Percentiles rank a stretch among this genome's conserved stretches.
These are phyloP conservation scores for Elephantulus edwardii DNA, from an alignment of 2,113 vertebrate species.

Conservation along the genomic window DNA sequence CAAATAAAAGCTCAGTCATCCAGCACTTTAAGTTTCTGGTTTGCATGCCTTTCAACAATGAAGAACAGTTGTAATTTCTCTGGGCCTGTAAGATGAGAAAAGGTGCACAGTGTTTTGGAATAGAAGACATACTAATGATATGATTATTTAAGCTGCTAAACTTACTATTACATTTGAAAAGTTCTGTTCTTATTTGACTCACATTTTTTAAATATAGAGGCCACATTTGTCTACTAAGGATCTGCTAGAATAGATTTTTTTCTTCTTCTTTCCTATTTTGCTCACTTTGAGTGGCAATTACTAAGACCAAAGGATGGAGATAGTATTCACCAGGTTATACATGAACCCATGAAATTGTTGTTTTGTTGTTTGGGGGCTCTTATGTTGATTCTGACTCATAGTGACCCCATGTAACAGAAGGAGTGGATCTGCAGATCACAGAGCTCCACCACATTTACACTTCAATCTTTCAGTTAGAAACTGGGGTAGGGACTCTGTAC, in stretches of 20 bases:
- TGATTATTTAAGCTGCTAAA: not conserved
- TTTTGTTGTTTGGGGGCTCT: no score
- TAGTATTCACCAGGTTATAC: no score
- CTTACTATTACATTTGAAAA: not conserved
- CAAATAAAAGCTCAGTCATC: not conserved
- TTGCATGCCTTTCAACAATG: not conserved
- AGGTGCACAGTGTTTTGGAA: not conserved
- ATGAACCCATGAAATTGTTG: no score
- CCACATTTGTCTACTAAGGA: not conserved
- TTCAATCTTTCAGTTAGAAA: no score
- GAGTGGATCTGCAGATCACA: no score
- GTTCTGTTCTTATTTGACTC: not conserved
- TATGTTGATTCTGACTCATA: no score
- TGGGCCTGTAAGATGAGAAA: not conserved
- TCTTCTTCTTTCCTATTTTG: not conserved
- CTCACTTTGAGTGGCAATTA: not conserved
- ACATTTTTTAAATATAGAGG: not conserved
- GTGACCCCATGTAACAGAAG: no score
- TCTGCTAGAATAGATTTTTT: not conserved
- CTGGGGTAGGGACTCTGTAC: no score
- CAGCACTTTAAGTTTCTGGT: not conserved
- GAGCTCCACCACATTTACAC: no score
- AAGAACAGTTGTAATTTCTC: not conserved
- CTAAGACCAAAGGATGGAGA: not conserved
- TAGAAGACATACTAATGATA: not conserved